phyloP scores from a whole-genome alignment of 2,888 invertebrate species.

The Apamea crenata region DNA sequence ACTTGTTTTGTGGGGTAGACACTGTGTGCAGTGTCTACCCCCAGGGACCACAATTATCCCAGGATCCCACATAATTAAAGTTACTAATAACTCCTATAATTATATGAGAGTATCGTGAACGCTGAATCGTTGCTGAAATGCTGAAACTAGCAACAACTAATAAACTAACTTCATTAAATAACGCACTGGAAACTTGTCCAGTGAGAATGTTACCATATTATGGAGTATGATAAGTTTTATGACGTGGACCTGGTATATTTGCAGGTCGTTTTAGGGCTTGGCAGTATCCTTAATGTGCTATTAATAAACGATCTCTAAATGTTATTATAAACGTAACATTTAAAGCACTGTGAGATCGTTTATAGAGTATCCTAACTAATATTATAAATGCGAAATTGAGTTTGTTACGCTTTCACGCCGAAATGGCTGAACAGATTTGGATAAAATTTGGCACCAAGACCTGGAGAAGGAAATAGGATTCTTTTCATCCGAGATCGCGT shows the following conservation, averaged over 20 bases:
- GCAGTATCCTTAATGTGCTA: too few species aligned
- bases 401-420: too few species aligned
- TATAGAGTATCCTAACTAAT: too few species aligned
- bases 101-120: constrained; percentile 26
- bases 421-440: too few species aligned
- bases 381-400: too few species aligned
- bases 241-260: neutral
- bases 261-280: neutral
- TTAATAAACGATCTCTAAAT: neutral
- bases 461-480: too few species aligned
- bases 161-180: constrained; percentile 88
- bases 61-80: constrained; percentile 22
- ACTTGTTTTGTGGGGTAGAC: too few species aligned
- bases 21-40: too few species aligned
- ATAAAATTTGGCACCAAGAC: too few species aligned
- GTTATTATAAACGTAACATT: neutral
- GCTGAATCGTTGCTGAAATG: constrained; percentile 56
- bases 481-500: too few species aligned
- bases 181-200: constrained; percentile 83
- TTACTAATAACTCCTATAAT: constrained; percentile 22
- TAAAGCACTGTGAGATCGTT: too few species aligned
- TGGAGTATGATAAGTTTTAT: constrained; percentile 31
- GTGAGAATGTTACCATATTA: constrained; percentile 70
- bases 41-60: neutral
- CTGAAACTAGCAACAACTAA: constrained; percentile 76